A percentile compares a stretch with the other conserved stretches of the same genome.
Conservation (phyloP, 2,797 vertebrate genomes). For the Microctenopoma stevenorrisi region DNA sequence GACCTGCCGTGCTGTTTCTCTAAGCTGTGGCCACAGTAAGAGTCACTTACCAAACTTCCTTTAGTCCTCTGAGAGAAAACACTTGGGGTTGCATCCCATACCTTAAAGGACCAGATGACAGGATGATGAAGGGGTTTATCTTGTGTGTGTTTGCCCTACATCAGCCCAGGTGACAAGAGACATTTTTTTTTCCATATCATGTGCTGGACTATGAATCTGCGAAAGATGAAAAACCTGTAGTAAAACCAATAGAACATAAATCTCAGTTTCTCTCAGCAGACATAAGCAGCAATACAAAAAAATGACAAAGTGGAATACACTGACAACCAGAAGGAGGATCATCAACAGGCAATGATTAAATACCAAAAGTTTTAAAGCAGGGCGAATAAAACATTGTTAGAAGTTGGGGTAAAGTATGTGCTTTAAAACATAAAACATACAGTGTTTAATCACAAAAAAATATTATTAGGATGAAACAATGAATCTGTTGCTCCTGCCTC, state of each 20-base stretch:
- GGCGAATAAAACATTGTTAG: too few species aligned
- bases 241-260: background rate
- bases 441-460: too few species aligned
- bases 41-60: conserved; percentile 41
- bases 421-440: too few species aligned
- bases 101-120: conserved; percentile 60
- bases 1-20: background rate
- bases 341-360: too few species aligned
- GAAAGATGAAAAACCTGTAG: conserved; percentile 19
- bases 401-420: too few species aligned
- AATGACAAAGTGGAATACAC: too few species aligned
- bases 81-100: conserved; percentile 35
- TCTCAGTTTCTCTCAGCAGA: background rate
- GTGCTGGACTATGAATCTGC: conserved; percentile 31
- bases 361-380: too few species aligned
- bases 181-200: background rate
- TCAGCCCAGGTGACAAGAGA: conserved; percentile 50
- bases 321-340: too few species aligned
- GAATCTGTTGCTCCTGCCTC: too few species aligned
- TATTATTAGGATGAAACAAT: too few species aligned
- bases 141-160: conserved; percentile 52
- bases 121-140: conserved; percentile 66
- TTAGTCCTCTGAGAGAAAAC: conserved; percentile 40
- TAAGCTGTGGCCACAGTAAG: conserved; percentile 5
- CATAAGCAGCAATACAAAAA: too few species aligned